Conservation (phyloP, 2,888 invertebrate genomes). For the Dryocosmus kuriphilus region DNA sequence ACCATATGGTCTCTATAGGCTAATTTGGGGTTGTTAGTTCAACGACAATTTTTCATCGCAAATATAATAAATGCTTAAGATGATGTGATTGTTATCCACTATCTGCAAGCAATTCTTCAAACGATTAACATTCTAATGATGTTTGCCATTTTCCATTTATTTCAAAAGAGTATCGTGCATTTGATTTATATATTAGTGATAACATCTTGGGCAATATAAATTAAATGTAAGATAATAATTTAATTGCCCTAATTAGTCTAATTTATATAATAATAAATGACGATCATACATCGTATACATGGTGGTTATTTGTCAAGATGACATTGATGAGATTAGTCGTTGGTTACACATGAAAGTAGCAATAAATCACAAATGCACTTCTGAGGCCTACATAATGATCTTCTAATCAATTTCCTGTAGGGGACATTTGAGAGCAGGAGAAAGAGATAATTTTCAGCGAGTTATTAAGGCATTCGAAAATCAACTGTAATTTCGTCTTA, state of each 20-base stretch:
- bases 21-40: background rate
- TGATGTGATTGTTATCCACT: background rate
- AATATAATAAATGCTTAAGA: background rate
- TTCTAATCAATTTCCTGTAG: conserved; percentile 9
- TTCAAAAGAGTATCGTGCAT: no score
- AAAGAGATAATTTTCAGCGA: background rate
- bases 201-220: background rate
- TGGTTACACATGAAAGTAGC: conserved; percentile 26
- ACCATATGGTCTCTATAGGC: background rate
- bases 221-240: background rate
- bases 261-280: conserved; percentile 1
- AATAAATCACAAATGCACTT: conserved; percentile 33
- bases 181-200: background rate
- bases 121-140: no score
- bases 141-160: no score
- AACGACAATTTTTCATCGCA: background rate
- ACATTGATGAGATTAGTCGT: conserved; percentile 34
- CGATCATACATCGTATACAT: background rate
- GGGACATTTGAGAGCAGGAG: background rate
- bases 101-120: no score
- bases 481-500: background rate
- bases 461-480: background rate
- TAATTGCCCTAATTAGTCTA: conserved; percentile 11
- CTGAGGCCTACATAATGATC: conserved; percentile 8
- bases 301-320: conserved; percentile 16